These are phyloP conservation scores for Agonopterix alstromeriana DNA, from an alignment of 2,888 invertebrate species.

Conservation along the genomic window DNA sequence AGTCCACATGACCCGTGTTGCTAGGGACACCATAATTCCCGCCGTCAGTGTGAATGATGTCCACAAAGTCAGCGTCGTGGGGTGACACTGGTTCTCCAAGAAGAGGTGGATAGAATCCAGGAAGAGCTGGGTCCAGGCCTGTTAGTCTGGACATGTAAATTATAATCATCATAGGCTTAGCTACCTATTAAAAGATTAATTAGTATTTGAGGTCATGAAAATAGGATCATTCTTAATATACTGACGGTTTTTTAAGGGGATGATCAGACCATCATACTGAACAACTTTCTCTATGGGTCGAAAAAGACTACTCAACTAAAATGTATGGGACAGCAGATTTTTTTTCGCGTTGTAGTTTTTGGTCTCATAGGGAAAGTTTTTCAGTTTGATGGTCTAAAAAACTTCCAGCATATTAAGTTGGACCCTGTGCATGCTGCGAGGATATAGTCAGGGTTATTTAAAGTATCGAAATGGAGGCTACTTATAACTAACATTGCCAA, in stretches of 20 bases:
- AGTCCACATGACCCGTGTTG: constrained; percentile 50
- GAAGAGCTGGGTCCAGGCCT: constrained; percentile 68
- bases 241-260: too few species aligned
- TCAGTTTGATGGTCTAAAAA: too few species aligned
- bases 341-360: too few species aligned
- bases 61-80: constrained; percentile 60
- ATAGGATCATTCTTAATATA: too few species aligned
- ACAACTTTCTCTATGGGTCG: too few species aligned
- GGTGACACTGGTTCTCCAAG: constrained; percentile 28
- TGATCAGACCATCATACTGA: too few species aligned
- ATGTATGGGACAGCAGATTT: too few species aligned
- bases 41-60: constrained; percentile 66
- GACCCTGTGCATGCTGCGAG: background rate
- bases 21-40: constrained; percentile 48
- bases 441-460: background rate
- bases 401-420: too few species aligned
- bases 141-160: constrained; percentile 30
- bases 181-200: background rate
- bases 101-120: constrained; percentile 48
- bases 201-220: background rate
- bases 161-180: background rate
- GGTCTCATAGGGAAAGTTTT: too few species aligned
- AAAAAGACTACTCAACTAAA: too few species aligned
- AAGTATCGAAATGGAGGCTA: background rate
- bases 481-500: too few species aligned